These are phyloP conservation scores for Tetropium fuscum DNA, from an alignment of 2,888 invertebrate genomes.

Conservation along the genomic window DNA sequence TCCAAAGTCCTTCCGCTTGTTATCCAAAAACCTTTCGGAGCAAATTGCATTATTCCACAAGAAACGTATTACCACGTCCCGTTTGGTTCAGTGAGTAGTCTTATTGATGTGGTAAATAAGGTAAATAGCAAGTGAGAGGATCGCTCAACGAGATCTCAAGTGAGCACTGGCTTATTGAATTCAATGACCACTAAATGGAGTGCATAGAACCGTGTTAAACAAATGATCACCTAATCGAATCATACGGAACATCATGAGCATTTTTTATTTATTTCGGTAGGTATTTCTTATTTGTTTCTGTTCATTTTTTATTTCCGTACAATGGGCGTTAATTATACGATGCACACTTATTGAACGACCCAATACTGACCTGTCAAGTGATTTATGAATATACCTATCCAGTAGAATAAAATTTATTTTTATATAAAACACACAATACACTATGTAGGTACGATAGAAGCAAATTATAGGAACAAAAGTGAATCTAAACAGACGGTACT, in stretches of 20 bases:
- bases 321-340: too few species aligned
- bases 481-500: too few species aligned
- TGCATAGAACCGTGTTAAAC: constrained; percentile 61
- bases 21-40: not conserved
- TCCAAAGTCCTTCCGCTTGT: too few species aligned
- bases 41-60: not conserved
- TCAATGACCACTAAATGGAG: constrained; percentile 65
- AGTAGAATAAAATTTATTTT: too few species aligned
- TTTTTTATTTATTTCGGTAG: constrained; percentile 32
- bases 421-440: too few species aligned
- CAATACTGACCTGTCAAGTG: too few species aligned
- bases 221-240: constrained; percentile 65
- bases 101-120: constrained; percentile 34
- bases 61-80: not conserved
- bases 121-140: constrained; percentile 51
- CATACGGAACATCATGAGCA: constrained; percentile 42
- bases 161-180: constrained; percentile 52
- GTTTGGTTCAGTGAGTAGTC: constrained; percentile 8
- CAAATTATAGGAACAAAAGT: too few species aligned
- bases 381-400: too few species aligned
- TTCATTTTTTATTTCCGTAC: too few species aligned
- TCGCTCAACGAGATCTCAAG: constrained; percentile 49
- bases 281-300: too few species aligned
- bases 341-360: too few species aligned
- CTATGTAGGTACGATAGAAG: too few species aligned